Evolutionary conservation across 2,113 vertebrate genomes (phyloP).

Genomic region (Eptesicus fuscus): DNA sequence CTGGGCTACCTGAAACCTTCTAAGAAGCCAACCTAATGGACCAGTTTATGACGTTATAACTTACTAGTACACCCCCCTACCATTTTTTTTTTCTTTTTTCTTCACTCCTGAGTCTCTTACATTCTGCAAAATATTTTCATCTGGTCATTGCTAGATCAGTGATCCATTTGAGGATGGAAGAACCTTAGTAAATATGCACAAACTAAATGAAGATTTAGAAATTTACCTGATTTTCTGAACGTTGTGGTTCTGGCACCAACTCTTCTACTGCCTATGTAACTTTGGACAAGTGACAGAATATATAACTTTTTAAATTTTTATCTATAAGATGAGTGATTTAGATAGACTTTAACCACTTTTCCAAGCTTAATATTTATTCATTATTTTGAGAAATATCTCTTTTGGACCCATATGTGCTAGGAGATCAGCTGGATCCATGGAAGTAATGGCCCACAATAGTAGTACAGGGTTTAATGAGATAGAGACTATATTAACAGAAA

Average conservation of each 20-base stretch:
- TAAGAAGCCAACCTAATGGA: neutral
- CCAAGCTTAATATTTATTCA: neutral
- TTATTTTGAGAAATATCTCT: neutral
- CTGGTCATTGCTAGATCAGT: neutral
- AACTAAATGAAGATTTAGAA: neutral
- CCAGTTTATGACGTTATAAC: neutral
- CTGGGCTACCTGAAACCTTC: neutral
- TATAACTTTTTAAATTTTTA: neutral
- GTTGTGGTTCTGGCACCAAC: neutral
- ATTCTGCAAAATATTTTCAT: neutral
- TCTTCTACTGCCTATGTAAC: neutral
- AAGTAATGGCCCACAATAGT: neutral
- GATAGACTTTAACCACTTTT: neutral
- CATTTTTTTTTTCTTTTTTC: neutral
- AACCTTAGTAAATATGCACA: neutral
- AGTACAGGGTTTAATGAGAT: neutral
- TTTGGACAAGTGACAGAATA: neutral
- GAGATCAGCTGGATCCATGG: neutral
- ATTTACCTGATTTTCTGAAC: neutral
- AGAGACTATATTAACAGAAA: neutral
- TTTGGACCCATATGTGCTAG: neutral
- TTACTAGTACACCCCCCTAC: neutral
- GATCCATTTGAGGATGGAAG: too few species aligned
- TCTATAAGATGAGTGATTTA: neutral
- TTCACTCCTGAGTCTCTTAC: neutral